Percentiles rank a stretch among this genome's conserved stretches.
phyloP scores from a whole-genome alignment of 2,888 invertebrate genomes.

The Drosophila stalkeri region DNA sequence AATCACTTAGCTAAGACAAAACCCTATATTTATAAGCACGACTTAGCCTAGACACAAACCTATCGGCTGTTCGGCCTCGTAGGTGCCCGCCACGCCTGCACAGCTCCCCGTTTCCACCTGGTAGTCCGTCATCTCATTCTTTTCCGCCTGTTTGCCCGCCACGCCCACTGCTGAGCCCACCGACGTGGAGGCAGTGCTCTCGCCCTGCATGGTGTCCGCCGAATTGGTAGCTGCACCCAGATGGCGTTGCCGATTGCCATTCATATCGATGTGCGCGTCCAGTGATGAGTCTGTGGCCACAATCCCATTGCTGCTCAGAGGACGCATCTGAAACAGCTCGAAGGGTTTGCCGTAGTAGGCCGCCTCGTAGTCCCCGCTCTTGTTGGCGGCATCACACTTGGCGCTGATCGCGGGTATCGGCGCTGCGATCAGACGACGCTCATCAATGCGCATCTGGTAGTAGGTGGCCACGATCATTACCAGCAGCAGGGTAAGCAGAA shows the following conservation, averaged over 20 bases:
- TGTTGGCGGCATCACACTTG: conserved; percentile 66
- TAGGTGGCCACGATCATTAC: conserved; percentile 88
- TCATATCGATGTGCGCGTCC: conserved; percentile 74
- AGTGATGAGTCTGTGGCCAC: conserved; percentile 65
- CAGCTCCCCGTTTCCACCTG: conserved; percentile 76
- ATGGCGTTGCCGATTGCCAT: conserved; percentile 70
- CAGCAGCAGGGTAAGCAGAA: conserved; percentile 75
- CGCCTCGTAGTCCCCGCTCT: conserved; percentile 76
- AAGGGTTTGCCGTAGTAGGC: conserved; percentile 81
- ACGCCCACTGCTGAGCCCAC: conserved; percentile 24
- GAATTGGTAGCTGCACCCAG: conserved; percentile 23
- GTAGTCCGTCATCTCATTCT: conserved; percentile 73
- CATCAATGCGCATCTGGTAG: conserved; percentile 87
- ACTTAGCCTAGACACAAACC: conserved; percentile 57
- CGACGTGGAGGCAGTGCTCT: conserved; percentile 44
- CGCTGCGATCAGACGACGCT: conserved; percentile 58
- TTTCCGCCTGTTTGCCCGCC: conserved; percentile 36
- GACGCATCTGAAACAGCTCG: conserved; percentile 84
- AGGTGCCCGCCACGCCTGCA: conserved; percentile 65
- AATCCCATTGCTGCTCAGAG: conserved; percentile 76
- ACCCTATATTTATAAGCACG: background rate
- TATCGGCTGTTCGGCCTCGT: conserved; percentile 78
- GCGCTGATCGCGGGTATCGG: conserved; percentile 77
- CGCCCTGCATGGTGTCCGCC: conserved; percentile 25
- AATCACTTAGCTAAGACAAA: background rate